Base-by-base conservation (phyloP, 2,113 vertebrate species). In the Labrus mixtus region DNA sequence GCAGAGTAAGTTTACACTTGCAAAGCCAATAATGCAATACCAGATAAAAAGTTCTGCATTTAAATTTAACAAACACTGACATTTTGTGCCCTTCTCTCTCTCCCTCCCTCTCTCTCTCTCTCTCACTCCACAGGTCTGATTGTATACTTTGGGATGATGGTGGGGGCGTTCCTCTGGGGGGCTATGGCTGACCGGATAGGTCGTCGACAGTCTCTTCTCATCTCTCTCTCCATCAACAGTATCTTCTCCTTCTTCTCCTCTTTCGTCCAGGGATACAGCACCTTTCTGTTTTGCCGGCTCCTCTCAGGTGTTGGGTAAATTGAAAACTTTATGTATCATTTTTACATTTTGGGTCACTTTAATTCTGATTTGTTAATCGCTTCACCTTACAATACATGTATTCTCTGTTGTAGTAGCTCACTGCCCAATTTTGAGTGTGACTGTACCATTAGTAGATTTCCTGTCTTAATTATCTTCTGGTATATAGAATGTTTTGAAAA, bases 201-300 rank as follows among this genome's bases (percentile, higher is more conserved):
- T 22, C 96, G 98, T 58, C 90, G 95, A 13, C 98, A 99, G 92
- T 98, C 97, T 81, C 96, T 99, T 33, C 96, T 99, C 92, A 98
- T 99, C 92, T 97, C 95, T 2, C 97, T 99, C 73, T 98, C 98
- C n/a, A 97, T 99, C 95, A 99, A 99, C 93, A 97, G 97, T 8
- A 86, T 99, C 87, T 99, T 98, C 74, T 97, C 97, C 91, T 98
- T 98, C 95, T 99, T 99, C 95, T 99, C 98, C 45, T 99, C 97
- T 85, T 99, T 99, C 39, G 97, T 98, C 68, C 98, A 99, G 91
- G 98, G 98, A 72, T 99, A 99, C 12, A 97, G 97, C 93, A 98
- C 97, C 57, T 99, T 99, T 89, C 95, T 99, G 85, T 96, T 99
- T 88, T 99, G 98, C 90, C 95, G 97, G 57, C 96, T 99, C 58